phyloP scores from a whole-genome alignment of 2,888 invertebrate genomes.

The Tetragonula carbonaria region DNA sequence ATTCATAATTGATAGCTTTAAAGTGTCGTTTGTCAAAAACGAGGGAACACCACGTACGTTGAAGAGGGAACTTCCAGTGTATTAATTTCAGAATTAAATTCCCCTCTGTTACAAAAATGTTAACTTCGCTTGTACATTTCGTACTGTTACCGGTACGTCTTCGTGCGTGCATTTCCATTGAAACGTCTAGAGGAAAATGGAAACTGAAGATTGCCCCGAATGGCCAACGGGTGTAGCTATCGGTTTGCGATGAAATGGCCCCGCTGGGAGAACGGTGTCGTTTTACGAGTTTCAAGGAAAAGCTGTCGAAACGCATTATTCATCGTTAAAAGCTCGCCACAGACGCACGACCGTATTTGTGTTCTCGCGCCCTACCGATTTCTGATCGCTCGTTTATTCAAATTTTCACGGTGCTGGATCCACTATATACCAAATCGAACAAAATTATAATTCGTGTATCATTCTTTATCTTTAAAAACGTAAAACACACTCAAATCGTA shows the following conservation, averaged over 20 bases:
- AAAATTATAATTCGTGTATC: not conserved
- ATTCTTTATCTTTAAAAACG: not conserved
- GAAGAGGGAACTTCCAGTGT: not conserved
- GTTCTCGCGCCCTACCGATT: conserved; percentile 20
- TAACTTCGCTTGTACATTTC: not conserved
- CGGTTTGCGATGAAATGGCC: conserved; percentile 20
- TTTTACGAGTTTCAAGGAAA: conserved; percentile 46
- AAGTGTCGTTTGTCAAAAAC: not conserved
- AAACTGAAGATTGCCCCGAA: not conserved
- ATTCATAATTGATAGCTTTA: not conserved
- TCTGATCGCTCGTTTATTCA: conserved; percentile 21
- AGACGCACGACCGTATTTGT: not conserved
- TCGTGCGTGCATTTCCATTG: not conserved
- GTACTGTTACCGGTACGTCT: not conserved
- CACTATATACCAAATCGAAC: not conserved
- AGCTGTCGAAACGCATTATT: conserved; percentile 49
- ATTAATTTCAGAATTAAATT: too few species aligned
- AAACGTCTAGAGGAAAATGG: conserved; percentile 3
- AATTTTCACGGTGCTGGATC: not conserved
- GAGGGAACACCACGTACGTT: not conserved
- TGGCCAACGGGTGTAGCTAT: conserved; percentile 19
- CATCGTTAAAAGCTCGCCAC: conserved; percentile 43
- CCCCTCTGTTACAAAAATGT: not conserved
- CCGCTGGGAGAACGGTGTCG: conserved; percentile 36
- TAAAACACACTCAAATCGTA: too few species aligned